phyloP scores from a whole-genome alignment of 2,113 vertebrate species.

The Calidris pugnax region DNA sequence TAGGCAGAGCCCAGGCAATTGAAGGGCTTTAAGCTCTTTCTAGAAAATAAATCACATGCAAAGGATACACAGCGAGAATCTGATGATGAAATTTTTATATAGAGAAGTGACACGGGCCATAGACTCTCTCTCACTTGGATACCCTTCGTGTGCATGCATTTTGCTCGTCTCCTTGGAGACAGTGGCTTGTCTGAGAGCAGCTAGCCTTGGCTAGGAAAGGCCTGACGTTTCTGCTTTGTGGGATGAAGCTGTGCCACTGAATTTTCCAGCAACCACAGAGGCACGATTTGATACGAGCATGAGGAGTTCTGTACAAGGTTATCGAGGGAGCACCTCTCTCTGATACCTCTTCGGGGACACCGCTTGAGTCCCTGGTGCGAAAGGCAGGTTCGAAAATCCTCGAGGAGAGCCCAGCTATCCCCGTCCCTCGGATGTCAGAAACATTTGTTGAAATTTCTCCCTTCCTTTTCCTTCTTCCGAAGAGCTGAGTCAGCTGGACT shows the following conservation, averaged over 20 bases:
- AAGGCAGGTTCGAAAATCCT: background rate
- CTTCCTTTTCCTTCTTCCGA: conserved; percentile 14
- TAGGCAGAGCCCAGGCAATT: background rate
- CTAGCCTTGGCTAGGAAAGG: conserved; percentile 56
- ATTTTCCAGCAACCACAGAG: background rate
- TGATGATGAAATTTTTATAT: background rate
- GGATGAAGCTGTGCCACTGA: conserved; percentile 16
- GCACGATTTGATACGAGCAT: background rate
- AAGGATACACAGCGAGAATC: background rate
- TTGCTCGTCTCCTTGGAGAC: conserved; percentile 63
- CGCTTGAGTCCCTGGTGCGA: background rate
- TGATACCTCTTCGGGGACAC: background rate
- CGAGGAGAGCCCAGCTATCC: background rate
- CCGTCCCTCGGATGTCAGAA: background rate
- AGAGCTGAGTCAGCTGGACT: conserved; percentile 50
- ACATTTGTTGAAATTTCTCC: background rate
- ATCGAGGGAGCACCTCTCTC: background rate
- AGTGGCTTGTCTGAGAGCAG: conserved; percentile 48
- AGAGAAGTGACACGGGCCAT: background rate
- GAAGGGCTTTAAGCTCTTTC: background rate
- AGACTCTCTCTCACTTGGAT: conserved; percentile 46
- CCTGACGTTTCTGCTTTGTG: conserved; percentile 49
- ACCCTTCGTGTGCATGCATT: conserved; percentile 39
- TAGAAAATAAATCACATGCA: background rate
- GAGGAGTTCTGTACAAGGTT: background rate